Base-by-base conservation (phyloP, 2,113 vertebrate species). In the Percina caprodes region DNA sequence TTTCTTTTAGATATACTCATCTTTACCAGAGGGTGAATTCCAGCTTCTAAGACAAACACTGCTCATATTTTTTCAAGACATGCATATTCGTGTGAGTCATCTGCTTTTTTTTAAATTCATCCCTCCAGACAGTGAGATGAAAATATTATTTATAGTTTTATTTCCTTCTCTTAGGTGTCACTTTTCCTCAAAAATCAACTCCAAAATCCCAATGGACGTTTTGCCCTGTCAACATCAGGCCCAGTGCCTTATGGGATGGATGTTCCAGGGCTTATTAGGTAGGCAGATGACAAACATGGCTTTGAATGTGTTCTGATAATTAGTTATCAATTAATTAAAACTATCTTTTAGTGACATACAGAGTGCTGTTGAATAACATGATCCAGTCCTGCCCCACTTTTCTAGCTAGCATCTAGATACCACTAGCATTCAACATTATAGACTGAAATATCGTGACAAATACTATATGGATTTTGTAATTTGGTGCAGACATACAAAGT, bases 241-340 rank as follows among this genome's bases (percentile, higher is more conserved):
- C 96, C 97, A 0, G 95, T 98, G 70, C 98, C 98, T 2, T 95
- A 94, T 86, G 96, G 97, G 61, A 94, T 93, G 0, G 95, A 97
- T 46, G 94, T 98, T 12, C 98, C 98, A 0, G 98, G 98, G 21
- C 89, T 96, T 48, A 98, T 99, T 89, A 97, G 97, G 98, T 99
- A 89, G 13, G 70, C 15, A 67, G 35, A 33, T 67, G 18, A 69
- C 14, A 0, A 62, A 23, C 51, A 26, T 6, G 7, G 9, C 6
- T 26, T 10, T 42, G 5, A 51, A 62, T 42, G 4, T 19, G 10
- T 12, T 51, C 21, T 70, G 3, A 14, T 39, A 11, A 12, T 45
- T 39, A 51, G 1, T 21, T 39, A 69, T n/a, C 23, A 6, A 6
- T 3, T 21, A 9, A 30, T 30, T 30, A 30, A 30, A 59, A 42